Evolutionary conservation across 35 echinoderm and acorn worm species (phyloP).

Genomic region (Heliocidaris erythrogramma): DNA sequence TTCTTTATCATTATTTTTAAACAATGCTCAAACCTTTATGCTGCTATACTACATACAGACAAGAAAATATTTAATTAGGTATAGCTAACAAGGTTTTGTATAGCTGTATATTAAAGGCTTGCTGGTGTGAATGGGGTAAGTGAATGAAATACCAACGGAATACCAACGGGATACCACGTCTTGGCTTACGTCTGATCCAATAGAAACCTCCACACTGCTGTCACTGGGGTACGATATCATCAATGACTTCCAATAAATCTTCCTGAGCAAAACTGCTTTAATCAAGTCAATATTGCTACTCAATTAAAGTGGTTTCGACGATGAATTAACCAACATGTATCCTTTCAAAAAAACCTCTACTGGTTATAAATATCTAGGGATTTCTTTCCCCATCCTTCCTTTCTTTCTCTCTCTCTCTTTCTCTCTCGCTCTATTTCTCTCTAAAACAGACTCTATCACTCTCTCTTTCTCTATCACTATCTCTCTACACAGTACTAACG

Average conservation of each 20-base stretch:
- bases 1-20: no score
- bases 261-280: conserved; percentile 4
- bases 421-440: no score
- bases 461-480: no score
- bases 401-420: neutral
- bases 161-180: neutral
- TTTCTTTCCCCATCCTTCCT: neutral
- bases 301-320: neutral
- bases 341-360: neutral
- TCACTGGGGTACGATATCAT: neutral
- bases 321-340: neutral
- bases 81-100: neutral
- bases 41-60: no score
- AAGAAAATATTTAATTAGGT: no score
- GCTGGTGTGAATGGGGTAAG: neutral
- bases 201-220: neutral
- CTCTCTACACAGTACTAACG: no score
- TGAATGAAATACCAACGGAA: neutral
- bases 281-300: conserved; percentile 2
- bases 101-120: neutral
- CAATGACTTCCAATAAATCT: conserved; percentile 18
- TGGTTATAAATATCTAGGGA: neutral
- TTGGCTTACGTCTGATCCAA: neutral
- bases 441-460: no score
- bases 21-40: no score